Conservation (phyloP, 2,888 invertebrate species). For the Platycnemis pennipes region DNA sequence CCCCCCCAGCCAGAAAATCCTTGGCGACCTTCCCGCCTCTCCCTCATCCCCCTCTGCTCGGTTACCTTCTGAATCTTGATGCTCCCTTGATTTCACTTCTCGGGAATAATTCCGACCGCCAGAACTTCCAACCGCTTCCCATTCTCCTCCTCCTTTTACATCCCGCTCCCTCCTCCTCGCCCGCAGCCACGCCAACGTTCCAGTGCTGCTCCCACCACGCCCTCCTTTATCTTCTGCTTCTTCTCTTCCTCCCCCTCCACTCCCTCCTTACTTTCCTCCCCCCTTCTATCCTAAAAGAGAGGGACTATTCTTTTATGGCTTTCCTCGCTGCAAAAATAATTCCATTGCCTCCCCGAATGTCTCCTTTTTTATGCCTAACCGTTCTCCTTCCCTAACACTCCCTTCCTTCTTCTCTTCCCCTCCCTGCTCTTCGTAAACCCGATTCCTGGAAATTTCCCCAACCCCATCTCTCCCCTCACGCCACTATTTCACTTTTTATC, state of each 20-base stretch:
- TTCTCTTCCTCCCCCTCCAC: background rate
- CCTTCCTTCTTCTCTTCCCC: background rate
- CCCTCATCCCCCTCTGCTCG: background rate
- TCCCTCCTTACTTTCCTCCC: background rate
- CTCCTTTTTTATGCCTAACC: conserved; percentile 46
- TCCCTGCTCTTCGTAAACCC: background rate
- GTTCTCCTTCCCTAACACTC: background rate
- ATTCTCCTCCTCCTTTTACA: background rate
- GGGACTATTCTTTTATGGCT: conserved; percentile 52
- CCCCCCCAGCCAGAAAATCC: background rate
- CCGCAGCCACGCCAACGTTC: background rate
- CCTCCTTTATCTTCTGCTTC: background rate
- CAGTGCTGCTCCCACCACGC: background rate
- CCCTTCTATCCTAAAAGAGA: background rate
- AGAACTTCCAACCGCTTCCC: conserved; percentile 50
- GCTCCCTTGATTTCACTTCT: conserved; percentile 55
- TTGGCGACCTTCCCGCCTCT: conserved; percentile 1
- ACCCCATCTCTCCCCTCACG: background rate
- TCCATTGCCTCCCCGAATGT: conserved; percentile 34
- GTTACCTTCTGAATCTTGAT: conserved; percentile 55
- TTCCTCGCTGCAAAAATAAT: conserved; percentile 56
- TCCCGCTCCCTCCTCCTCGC: background rate
- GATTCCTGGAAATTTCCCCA: background rate
- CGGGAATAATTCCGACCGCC: conserved; percentile 52
- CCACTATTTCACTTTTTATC: conserved; percentile 54